Evolutionary conservation across 2,888 invertebrate species (phyloP), one percentile per base, ranked within the genome.

Genomic region (Drepanosiphum platanoidis): DNA sequence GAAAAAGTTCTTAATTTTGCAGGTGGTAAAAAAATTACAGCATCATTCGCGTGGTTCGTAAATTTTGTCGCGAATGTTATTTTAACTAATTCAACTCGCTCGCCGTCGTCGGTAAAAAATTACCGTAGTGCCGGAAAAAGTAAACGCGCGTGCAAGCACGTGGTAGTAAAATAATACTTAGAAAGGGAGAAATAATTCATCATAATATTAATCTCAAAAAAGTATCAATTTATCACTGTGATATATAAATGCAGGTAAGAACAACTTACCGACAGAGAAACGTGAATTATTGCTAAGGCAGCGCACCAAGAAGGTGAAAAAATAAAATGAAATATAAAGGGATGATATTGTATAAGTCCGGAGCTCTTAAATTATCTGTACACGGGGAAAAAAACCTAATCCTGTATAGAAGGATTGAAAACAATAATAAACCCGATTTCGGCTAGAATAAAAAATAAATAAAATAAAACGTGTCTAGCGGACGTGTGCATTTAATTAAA

Each of bases 191-290:
- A 52, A 42, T 82, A 82, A 72, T 82, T 82, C 61, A 82, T 72
- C 30, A 36, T 82, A 82, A 46, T 46, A 46, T 46, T 46, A 46
- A 82, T 82, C 39, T 61, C 39, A n/a, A 72, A 72, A 82, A 72
- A 72, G 61, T 72, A 82, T n/a, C 39, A 82, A 82, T 82, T 72
- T 82, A 82, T 82, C 71, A 82, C 72, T 22, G 22, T 36, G 22
- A 36, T 34, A 46, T 77, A 39, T 66, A 78, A 66, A 42, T 13
- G 32, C 32, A 78, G 42, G 42, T 66, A 64, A 66, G 32, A 46
- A 66, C 32, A 68, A 52, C 68, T 80, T 70, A 68, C 34, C 1
- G 64, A 70, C 80, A 4, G 68, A 5, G 36, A 18, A 36, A 34
- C 68, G 68, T 79, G 42, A 79, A 79, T 79, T 79, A 79, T 68